Conservation (phyloP, 2,888 invertebrate genomes). For the Cartodere bifasciata region DNA sequence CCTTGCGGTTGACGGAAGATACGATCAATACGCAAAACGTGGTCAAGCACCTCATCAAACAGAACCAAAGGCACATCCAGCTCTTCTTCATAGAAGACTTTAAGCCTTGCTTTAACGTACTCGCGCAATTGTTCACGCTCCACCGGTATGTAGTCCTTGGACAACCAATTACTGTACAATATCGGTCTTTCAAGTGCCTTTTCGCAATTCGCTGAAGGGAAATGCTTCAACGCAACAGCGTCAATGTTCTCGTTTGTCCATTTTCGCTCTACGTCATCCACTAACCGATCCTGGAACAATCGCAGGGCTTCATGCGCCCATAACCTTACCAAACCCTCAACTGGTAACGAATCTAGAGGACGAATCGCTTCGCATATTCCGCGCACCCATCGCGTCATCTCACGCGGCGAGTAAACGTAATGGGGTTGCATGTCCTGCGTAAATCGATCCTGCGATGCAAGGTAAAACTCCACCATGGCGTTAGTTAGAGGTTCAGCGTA, state of each 20-base stretch:
- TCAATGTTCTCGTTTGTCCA: conserved; percentile 99
- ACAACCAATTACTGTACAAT: conserved; percentile 97
- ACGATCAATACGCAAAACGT: conserved; percentile 94
- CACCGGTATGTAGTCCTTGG: conserved; percentile 96
- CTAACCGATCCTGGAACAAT: conserved; percentile 91
- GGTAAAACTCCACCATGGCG: conserved; percentile 98
- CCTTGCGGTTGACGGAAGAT: conserved; percentile 99
- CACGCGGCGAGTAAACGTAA: conserved; percentile 97
- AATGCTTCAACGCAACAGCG: conserved; percentile 82
- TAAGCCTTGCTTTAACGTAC: conserved; percentile 92
- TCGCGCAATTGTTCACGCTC: conserved; percentile 88
- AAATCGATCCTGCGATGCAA: conserved; percentile 92
- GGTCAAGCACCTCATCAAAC: conserved; percentile 99
- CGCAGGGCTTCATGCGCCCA: conserved; percentile 99
- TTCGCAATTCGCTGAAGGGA: conserved; percentile 56
- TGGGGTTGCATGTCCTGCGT: conserved; percentile 99
- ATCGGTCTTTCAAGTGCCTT: conserved; percentile 87
- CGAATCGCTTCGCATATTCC: conserved; percentile 98
- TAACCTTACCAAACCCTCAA: conserved; percentile 92
- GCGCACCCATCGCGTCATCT: conserved; percentile 99
- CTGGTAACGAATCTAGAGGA: conserved; percentile 79
- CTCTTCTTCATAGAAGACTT: conserved; percentile 98
- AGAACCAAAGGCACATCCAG: conserved; percentile 94
- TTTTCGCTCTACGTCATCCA: conserved; percentile 84
- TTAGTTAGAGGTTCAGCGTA: conserved; percentile 94